Evolutionary conservation across 1,140 invertebrate genomes (phyloP).

Genomic region (Chionoecetes opilio): DNA sequence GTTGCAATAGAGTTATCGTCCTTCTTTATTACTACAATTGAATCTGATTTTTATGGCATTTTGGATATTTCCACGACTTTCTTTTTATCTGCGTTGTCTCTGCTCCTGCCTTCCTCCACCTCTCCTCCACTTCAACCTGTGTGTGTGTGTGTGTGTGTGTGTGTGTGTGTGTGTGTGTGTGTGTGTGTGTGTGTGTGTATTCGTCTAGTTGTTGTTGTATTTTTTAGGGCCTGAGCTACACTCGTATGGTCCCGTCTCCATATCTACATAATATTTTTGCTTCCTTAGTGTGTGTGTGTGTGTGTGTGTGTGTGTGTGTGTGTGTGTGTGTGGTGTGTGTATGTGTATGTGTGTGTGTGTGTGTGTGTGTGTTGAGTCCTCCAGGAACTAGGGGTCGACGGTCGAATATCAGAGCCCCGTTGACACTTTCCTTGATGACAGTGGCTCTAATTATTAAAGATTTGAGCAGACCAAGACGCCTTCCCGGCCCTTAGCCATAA

Average conservation of each 20-base stretch:
- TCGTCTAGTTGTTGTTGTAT: not conserved
- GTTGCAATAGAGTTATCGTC: not conserved
- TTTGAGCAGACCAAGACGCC: slow-evolving; percentile 27
- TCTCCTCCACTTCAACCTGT: not conserved
- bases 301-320: not conserved
- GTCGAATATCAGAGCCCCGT: slow-evolving; percentile 48
- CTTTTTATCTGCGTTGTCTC: not conserved
- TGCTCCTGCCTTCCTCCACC: not conserved
- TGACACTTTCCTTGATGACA: slow-evolving; percentile 74
- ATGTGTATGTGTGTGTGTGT: not conserved
- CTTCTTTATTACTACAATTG: not conserved
- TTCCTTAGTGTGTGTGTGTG: not conserved
- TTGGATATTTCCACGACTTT: too few relatives aligned
- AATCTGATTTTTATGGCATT: too few relatives aligned
- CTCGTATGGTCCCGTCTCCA: too few relatives aligned
- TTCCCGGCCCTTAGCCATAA: not conserved
- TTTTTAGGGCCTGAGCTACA: not conserved
- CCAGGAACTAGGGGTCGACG: slow-evolving; percentile 39
- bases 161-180: not conserved
- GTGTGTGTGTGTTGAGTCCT: not conserved
- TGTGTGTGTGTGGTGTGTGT: not conserved
- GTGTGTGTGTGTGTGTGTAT: not conserved
- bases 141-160: not conserved
- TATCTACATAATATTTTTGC: too few relatives aligned
- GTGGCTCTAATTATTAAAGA: slow-evolving; percentile 72